A percentile compares a stretch with the other conserved stretches of the same genome.
Evolutionary conservation across 2,797 vertebrate genomes (phyloP).

Genomic region (Bradypus variegatus): DNA sequence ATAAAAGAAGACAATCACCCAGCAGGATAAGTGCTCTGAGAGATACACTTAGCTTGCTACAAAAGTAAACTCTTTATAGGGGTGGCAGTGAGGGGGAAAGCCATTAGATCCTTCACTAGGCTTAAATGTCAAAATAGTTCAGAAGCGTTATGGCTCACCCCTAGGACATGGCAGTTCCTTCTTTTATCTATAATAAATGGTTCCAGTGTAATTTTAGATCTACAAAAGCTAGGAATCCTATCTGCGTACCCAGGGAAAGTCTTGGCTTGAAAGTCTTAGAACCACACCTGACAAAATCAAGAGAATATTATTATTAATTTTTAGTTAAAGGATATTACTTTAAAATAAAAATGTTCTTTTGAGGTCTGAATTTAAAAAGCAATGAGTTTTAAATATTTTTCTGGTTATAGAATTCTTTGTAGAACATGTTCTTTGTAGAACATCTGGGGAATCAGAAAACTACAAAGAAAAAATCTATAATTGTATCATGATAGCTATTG

Average conservation of each 20-base stretch:
- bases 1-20: not conserved
- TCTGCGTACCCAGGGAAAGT: not conserved
- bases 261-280: not conserved
- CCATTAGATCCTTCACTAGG: not conserved
- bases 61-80: not conserved
- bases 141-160: not conserved
- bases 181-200: not conserved
- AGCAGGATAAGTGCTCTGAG: not conserved
- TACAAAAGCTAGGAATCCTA: not conserved
- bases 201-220: not conserved
- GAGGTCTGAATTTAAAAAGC: slow-evolving; percentile 29
- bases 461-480: not conserved
- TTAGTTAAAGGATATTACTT: not conserved
- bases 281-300: not conserved
- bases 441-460: slow-evolving; percentile 3
- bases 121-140: slow-evolving; percentile 10
- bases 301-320: not conserved
- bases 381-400: not conserved
- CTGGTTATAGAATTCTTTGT: not conserved
- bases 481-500: not conserved
- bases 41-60: not conserved
- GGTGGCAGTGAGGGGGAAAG: not conserved
- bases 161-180: not conserved
- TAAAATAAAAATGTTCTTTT: not conserved
- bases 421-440: not conserved